Base-by-base conservation (phyloP, 1,140 invertebrate genomes). In the Agraylea sexmaculata region DNA sequence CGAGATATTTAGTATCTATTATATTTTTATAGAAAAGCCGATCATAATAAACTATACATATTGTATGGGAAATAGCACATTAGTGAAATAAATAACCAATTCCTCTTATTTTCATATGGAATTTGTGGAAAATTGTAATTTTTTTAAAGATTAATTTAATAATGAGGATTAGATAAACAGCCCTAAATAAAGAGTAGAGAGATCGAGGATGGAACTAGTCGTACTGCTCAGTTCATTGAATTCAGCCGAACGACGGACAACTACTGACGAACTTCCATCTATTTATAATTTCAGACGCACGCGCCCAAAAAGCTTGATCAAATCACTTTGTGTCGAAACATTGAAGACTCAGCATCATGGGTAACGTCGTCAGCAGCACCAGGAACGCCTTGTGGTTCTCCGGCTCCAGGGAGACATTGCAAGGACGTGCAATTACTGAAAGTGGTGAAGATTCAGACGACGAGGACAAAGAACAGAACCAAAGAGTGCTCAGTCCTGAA, bases 201-300 rank as follows among this genome's bases (percentile, higher is more conserved):
- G n/a, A n/a, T n/a, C n/a, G n/a, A n/a, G n/a, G n/a, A n/a, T n/a
- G n/a, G n/a, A n/a, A n/a, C n/a, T n/a, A n/a, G n/a, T n/a, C n/a
- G n/a, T n/a, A n/a, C n/a, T n/a, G n/a, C n/a, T n/a, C 25, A 42
- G 39, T 49, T 34, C 43, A 46, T 32, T 49, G 37, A 43, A 43
- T 45, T 38, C 29, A 23, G 34, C 29, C 20, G 37, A 43, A 28
- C 12, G 27, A 17, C 38, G 42, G 19, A 19, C 46, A 49, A 36
- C 45, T 37, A 42, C 42, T 38, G 28, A 31, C 33, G 38, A 33
- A 13, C 20, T 20, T 28, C 43, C 34, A 40, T 38, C 35, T 47
- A 38, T 37, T 40, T 31, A 39, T 41, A 45, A 29, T 35, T 7
- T 21, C 20, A 20, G 21, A 35, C 11, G 22, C 25, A 19, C 17